Conservation (phyloP, 2,888 invertebrate species). For the Diaprepes abbreviatus region DNA sequence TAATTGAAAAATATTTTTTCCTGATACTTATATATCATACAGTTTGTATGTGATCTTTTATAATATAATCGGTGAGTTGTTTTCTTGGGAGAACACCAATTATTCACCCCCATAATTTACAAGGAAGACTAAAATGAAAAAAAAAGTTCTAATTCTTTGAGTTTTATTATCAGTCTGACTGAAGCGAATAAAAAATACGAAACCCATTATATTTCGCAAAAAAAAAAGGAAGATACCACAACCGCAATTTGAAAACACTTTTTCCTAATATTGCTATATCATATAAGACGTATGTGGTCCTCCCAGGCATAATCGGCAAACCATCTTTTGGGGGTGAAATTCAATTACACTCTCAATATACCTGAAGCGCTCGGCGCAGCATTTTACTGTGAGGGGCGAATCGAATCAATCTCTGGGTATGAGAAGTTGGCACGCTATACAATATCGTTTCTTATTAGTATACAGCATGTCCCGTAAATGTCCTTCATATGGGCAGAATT, state of each 20-base stretch:
- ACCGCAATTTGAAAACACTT: neutral
- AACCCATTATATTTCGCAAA: neutral
- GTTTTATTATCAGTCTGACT: too few species aligned
- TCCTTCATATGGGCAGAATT: too few species aligned
- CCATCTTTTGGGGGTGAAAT: constrained; percentile 30
- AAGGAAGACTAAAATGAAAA: too few species aligned
- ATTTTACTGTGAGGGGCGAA: constrained; percentile 27
- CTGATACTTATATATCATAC: too few species aligned
- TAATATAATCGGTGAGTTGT: too few species aligned
- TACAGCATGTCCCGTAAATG: too few species aligned
- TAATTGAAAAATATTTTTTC: too few species aligned
- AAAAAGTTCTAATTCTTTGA: too few species aligned
- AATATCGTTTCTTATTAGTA: too few species aligned
- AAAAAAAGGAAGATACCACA: neutral
- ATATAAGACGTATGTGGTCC: constrained; percentile 34
- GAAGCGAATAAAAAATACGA: neutral
- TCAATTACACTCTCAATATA: constrained; percentile 37
- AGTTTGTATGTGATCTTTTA: too few species aligned
- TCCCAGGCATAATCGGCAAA: constrained; percentile 19
- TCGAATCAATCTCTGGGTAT: constrained; percentile 55
- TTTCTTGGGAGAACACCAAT: too few species aligned
- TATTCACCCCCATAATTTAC: too few species aligned
- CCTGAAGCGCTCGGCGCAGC: constrained; percentile 17
- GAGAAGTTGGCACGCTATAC: constrained; percentile 55
- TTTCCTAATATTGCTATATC: constrained; percentile 10